phyloP scores from a whole-genome alignment of 2,797 vertebrate species.

The Rhabdophis nuchalis region DNA sequence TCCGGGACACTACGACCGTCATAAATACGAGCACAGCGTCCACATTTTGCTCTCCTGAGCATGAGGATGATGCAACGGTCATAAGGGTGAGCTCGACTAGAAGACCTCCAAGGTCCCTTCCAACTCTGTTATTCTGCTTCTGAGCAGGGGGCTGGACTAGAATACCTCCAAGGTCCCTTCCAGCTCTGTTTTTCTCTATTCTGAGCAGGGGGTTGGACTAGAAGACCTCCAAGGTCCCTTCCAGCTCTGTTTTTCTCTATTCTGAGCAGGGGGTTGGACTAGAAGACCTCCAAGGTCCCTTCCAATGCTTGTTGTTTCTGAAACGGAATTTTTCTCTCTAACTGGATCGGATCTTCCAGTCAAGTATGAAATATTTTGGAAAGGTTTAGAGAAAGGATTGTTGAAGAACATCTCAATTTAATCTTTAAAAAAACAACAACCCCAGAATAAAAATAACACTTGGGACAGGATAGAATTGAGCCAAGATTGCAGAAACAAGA shows the following conservation, averaged over 20 bases:
- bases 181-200: no score
- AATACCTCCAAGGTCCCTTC: no score
- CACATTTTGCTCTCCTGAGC: no score
- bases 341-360: not conserved
- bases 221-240: not conserved
- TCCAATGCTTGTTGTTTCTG: not conserved
- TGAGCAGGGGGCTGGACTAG: no score
- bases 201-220: not conserved
- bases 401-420: not conserved
- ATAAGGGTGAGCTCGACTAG: no score
- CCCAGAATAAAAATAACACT: not conserved
- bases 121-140: no score
- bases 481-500: not conserved
- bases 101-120: no score
- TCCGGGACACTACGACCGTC: no score
- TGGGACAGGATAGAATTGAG: not conserved
- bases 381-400: not conserved
- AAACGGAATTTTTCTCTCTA: no score
- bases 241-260: not conserved
- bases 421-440: not conserved
- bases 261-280: not conserved
- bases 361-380: not conserved
- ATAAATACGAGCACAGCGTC: no score
- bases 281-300: not conserved
- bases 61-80: no score